phyloP scores from a whole-genome alignment of 1,140 invertebrate genomes.

The Pseudachorutes palmiensis region DNA sequence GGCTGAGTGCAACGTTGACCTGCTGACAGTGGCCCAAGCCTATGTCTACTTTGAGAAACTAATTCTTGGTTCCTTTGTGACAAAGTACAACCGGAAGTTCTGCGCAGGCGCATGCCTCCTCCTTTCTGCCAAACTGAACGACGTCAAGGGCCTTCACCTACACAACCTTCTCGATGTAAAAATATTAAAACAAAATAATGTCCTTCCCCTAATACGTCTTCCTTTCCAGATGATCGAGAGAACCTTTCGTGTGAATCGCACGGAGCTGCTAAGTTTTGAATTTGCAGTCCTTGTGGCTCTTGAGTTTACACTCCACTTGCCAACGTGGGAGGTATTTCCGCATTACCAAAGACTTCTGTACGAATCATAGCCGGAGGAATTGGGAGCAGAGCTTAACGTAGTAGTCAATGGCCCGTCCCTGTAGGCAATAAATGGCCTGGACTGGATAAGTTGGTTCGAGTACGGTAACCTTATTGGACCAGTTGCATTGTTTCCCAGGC shows the following conservation, averaged over 20 bases:
- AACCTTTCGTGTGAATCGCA: conserved; percentile 79
- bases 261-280: conserved; percentile 82
- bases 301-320: conserved; percentile 87
- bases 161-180: conserved; percentile 79
- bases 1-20: conserved; percentile 72
- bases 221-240: conserved; percentile 69
- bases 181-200: conserved; percentile 13
- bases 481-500: too few relatives aligned
- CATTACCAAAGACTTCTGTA: conserved; percentile 77
- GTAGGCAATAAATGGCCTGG: too few relatives aligned
- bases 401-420: neutral
- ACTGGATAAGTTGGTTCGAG: too few relatives aligned
- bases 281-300: conserved; percentile 89
- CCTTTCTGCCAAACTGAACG: conserved; percentile 90
- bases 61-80: conserved; percentile 82
- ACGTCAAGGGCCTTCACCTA: conserved; percentile 81
- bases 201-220: conserved; percentile 18
- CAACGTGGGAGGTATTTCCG: conserved; percentile 81
- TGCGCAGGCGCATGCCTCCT: conserved; percentile 90
- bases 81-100: conserved; percentile 85
- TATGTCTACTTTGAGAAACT: conserved; percentile 97
- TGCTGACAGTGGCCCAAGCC: conserved; percentile 86
- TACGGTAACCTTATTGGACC: too few relatives aligned
- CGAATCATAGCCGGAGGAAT: conserved; percentile 16
- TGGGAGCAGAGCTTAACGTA: neutral